These are phyloP conservation scores for Fundulus diaphanus DNA, from an alignment of 2,797 vertebrate species.

Conservation along the genomic window DNA sequence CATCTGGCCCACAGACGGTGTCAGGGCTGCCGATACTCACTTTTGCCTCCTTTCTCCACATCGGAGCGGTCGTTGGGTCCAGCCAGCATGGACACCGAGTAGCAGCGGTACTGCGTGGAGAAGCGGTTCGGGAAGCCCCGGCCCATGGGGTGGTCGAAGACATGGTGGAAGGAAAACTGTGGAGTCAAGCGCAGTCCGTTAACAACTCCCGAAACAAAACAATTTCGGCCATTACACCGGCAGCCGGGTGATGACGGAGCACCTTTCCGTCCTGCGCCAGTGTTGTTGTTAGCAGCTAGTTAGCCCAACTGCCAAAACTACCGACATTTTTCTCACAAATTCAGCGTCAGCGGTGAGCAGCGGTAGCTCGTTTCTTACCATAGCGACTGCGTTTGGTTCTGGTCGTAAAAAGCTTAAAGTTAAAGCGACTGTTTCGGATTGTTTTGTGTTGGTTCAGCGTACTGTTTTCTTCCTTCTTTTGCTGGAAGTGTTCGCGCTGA, in stretches of 20 bases:
- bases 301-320: constrained; percentile 6
- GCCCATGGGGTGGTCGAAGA: constrained; percentile 90
- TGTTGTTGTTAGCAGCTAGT: constrained; percentile 44
- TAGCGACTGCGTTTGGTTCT: constrained; percentile 26
- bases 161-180: constrained; percentile 84
- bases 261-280: constrained; percentile 52
- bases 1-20: too few species aligned
- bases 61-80: constrained; percentile 98
- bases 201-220: too few species aligned
- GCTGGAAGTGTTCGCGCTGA: constrained; percentile 50
- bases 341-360: neutral
- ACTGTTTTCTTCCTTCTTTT: constrained; percentile 61
- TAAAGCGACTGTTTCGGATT: constrained; percentile 4
- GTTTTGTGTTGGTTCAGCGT: neutral
- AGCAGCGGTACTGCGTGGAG: constrained; percentile 98
- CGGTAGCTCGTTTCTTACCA: constrained; percentile 60
- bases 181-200: neutral
- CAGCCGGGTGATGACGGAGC: constrained; percentile 63
- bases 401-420: neutral
- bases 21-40: constrained; percentile 75
- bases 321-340: neutral
- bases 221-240: accelerated
- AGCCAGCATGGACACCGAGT: constrained; percentile 97
- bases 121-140: constrained; percentile 97
- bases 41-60: constrained; percentile 99